Conservation (phyloP, 2,113 vertebrate species). For the Astur gentilis region DNA sequence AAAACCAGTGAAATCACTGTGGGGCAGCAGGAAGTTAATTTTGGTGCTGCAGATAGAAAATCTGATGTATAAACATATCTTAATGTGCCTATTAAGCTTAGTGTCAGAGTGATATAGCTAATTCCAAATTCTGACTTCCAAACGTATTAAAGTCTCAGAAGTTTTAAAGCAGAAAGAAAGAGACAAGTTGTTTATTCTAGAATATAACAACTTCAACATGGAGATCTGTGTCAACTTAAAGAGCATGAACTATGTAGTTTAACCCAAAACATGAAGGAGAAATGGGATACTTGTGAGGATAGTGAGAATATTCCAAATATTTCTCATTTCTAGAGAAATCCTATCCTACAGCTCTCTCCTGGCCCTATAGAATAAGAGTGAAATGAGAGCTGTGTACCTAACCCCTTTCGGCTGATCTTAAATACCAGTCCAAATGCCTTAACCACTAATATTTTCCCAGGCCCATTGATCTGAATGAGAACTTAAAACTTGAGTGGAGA, state of each 20-base stretch:
- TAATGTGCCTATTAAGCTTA: not conserved
- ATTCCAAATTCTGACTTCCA: not conserved
- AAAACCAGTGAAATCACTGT: not conserved
- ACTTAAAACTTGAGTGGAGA: not conserved
- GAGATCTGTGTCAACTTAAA: not conserved
- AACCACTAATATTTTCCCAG: not conserved
- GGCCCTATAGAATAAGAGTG: not conserved
- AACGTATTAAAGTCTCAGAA: not conserved
- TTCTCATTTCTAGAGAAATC: not conserved
- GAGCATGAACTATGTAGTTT: not conserved
- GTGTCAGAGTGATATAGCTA: not conserved
- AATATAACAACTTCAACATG: not conserved
- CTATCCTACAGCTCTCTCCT: not conserved
- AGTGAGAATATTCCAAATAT: not conserved
- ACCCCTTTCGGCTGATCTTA: not conserved
- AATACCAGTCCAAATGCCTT: not conserved
- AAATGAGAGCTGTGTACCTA: not conserved
- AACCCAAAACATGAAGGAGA: not conserved
- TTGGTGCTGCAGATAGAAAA: not conserved
- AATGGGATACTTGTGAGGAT: not conserved
- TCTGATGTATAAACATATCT: not conserved
- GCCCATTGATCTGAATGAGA: not conserved
- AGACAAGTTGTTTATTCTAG: not conserved
- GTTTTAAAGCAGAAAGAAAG: not conserved
- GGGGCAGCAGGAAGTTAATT: not conserved